Conservation (phyloP, 1,140 invertebrate species). For the Drosophila jambulina region DNA sequence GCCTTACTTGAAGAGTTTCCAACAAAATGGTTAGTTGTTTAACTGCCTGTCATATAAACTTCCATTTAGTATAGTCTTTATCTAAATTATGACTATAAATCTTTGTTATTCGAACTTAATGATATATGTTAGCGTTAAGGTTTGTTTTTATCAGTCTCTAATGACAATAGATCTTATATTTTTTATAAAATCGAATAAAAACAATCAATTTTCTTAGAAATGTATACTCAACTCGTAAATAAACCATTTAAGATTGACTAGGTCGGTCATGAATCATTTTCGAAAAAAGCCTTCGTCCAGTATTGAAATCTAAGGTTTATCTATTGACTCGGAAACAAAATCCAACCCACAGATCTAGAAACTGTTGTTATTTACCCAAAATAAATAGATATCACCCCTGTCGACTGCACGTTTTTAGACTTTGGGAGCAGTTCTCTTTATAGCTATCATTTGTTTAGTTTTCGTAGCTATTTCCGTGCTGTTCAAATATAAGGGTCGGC, state of each 20-base stretch:
- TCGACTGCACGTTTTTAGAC: background rate
- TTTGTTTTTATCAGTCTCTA: background rate
- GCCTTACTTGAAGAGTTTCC: background rate
- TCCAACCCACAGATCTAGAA: background rate
- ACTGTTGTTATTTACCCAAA: conserved; percentile 6
- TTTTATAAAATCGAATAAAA: background rate
- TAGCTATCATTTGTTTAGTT: conserved; percentile 37
- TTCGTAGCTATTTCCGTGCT: conserved; percentile 38
- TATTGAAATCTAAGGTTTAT: background rate
- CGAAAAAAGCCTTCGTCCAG: background rate
- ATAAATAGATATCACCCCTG: conserved; percentile 18
- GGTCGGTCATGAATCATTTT: background rate
- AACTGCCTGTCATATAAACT: background rate
- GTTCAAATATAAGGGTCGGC: conserved; percentile 26
- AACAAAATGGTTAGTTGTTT: background rate
- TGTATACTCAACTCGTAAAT: background rate
- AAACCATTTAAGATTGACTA: background rate
- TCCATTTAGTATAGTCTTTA: background rate
- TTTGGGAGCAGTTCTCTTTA: conserved; percentile 1
- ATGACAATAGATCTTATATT: background rate
- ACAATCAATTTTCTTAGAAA: background rate
- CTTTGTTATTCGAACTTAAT: background rate
- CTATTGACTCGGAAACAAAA: conserved; percentile 4
- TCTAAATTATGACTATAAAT: background rate
- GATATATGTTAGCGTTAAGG: too few species aligned